phyloP scores from a whole-genome alignment of 2,888 invertebrate genomes.

The Notocelia uddmanniana region DNA sequence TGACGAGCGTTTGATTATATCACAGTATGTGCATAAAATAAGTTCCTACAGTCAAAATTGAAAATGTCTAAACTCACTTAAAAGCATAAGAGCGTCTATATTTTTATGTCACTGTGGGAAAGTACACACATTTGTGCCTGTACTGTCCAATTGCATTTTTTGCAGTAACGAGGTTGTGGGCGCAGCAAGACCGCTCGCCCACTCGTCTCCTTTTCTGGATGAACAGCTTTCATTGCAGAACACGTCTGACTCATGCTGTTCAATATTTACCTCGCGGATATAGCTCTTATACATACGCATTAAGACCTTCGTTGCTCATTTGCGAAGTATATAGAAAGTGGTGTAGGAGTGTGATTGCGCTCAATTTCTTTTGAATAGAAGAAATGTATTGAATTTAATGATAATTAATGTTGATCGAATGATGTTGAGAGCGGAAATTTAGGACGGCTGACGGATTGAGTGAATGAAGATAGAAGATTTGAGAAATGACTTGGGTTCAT shows the following conservation, averaged over 20 bases:
- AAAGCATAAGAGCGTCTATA: too few species aligned
- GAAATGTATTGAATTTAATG: slow-evolving; percentile 26
- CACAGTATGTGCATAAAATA: too few species aligned
- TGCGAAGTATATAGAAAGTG: slow-evolving; percentile 59
- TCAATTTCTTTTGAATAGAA: slow-evolving; percentile 52
- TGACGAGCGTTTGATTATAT: too few species aligned
- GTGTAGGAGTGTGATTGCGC: slow-evolving; percentile 68
- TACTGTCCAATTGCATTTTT: slow-evolving; percentile 14
- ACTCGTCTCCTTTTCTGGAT: slow-evolving; percentile 65
- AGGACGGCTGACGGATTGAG: background rate
- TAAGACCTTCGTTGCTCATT: background rate
- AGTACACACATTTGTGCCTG: too few species aligned
- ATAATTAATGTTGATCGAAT: slow-evolving; percentile 40
- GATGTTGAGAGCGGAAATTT: slow-evolving; percentile 12
- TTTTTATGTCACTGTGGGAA: too few species aligned
- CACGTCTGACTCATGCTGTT: slow-evolving; percentile 48
- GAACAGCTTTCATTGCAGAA: slow-evolving; percentile 68
- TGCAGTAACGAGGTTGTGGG: slow-evolving; percentile 52
- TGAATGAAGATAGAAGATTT: background rate
- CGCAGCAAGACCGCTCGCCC: slow-evolving; percentile 53
- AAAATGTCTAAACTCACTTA: too few species aligned
- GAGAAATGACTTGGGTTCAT: background rate
- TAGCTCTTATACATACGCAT: background rate
- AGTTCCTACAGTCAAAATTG: too few species aligned
- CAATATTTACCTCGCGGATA: background rate